These are phyloP conservation scores for Trachelus stipa DNA, from an alignment of 2,888 invertebrate genomes.

Conservation along the genomic window DNA sequence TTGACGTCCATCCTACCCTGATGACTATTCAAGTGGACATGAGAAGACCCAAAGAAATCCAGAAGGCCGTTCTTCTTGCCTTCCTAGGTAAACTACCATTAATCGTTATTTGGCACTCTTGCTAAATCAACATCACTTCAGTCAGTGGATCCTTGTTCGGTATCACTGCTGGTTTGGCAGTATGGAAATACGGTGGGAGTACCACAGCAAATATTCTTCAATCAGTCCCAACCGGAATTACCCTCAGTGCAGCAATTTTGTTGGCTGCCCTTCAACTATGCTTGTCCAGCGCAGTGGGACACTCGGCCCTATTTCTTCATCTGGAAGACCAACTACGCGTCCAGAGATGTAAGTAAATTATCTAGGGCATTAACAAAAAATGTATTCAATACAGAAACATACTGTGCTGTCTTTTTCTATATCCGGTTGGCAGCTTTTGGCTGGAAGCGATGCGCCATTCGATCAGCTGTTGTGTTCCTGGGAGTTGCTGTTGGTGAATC, in stretches of 20 bases:
- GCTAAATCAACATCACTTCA: constrained; percentile 36
- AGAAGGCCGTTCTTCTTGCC: constrained; percentile 77
- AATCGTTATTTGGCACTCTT: background rate
- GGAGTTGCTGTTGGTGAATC: constrained; percentile 84
- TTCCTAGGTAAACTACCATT: constrained; percentile 72
- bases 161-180: constrained; percentile 74
- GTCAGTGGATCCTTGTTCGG: constrained; percentile 75
- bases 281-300: constrained; percentile 81
- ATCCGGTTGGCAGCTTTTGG: constrained; percentile 74
- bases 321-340: constrained; percentile 82
- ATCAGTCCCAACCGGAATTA: constrained; percentile 73
- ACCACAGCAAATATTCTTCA: constrained; percentile 77
- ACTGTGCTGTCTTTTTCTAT: background rate
- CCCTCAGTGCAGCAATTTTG: constrained; percentile 76
- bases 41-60: constrained; percentile 80
- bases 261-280: constrained; percentile 83
- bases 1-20: constrained; percentile 86
- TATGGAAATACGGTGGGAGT: constrained; percentile 74
- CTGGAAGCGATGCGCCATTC: constrained; percentile 76
- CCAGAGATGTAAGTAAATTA: constrained; percentile 73
- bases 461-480: constrained; percentile 77
- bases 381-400: background rate
- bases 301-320: constrained; percentile 85
- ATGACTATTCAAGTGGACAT: constrained; percentile 94
- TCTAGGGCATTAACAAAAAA: background rate